Conservation (phyloP, 2,797 vertebrate species). For the Lagodon rhomboides region DNA sequence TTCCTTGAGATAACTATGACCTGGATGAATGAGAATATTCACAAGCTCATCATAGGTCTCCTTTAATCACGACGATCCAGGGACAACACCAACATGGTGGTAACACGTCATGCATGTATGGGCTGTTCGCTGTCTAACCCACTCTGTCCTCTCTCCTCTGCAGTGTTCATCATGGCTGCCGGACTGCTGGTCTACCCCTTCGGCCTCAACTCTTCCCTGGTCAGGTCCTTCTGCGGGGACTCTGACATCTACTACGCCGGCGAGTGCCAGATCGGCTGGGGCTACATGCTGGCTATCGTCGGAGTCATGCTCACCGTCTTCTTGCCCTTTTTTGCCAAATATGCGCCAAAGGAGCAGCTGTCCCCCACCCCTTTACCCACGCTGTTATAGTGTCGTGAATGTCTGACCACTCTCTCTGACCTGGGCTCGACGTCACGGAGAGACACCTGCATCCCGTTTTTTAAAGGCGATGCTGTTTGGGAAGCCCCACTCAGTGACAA, state of each 20-base stretch:
- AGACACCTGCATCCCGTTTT: slow-evolving; percentile 73
- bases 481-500: slow-evolving; percentile 50
- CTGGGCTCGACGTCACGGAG: slow-evolving; percentile 58
- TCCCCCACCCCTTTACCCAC: slow-evolving; percentile 94
- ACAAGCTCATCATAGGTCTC: too few species aligned
- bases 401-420: slow-evolving; percentile 22
- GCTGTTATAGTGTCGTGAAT: slow-evolving; percentile 89
- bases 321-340: slow-evolving; percentile 97
- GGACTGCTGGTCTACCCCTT: slow-evolving; percentile 96
- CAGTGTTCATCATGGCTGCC: slow-evolving; percentile 96
- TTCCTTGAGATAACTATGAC: too few species aligned
- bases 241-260: slow-evolving; percentile 93
- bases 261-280: slow-evolving; percentile 96
- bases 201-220: slow-evolving; percentile 92
- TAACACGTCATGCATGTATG: too few species aligned
- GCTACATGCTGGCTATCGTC: slow-evolving; percentile 96
- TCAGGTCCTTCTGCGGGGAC: slow-evolving; percentile 92
- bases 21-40: too few species aligned
- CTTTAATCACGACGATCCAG: too few species aligned
- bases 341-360: slow-evolving; percentile 95
- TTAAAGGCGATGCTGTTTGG: slow-evolving; percentile 59
- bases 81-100: too few species aligned
- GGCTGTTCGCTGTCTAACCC: not conserved
- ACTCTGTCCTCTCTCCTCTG: slow-evolving; percentile 27
- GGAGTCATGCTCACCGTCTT: slow-evolving; percentile 96